Base-by-base conservation (phyloP, 2,797 vertebrate species). In the Falco cherrug region DNA sequence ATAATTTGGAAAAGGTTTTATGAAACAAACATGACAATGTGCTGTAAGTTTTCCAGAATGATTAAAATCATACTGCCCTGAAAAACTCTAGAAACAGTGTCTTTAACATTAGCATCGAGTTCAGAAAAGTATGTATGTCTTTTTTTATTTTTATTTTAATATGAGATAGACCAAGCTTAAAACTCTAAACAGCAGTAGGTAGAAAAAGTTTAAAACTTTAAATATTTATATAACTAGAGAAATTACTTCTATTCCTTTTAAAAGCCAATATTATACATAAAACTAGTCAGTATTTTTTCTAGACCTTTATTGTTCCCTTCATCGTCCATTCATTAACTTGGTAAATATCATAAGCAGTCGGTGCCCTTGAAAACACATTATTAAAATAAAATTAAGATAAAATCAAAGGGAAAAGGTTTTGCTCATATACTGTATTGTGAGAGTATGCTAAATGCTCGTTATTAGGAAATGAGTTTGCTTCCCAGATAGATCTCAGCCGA, bases 201-300 rank as follows among this genome's bases (percentile, higher is more conserved):
- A 98, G 97, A 98, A 98, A 97, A 97, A 95, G 93, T 96, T 97
- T 90, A 95, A 97, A 97, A 95, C 88, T 95, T 96, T 96, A 96
- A 97, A 94, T 95, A 97, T 97, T 97, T 95, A 97, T 97, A 95
- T 92, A 96, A 90, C 93, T 97, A 98, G 96, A 95, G 96, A 97
- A 81, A 96, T 90, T 77, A 95, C 61, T 97, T 96, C 92, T 93
- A 57, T 95, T 97, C 61, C 92, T 96, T 96, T 97, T 93, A 97
- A 98, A 98, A 98, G 96, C 97, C 97, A 97, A 95, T 96, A 97
- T 88, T 94, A 95, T 77, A 95, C 93, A 95, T 86, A 96, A 96
- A 97, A 95, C 89, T 82, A 95, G 74, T 87, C 8, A 31, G 31
- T 81, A 65, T 84, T 93, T 91, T 90, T 92, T 93, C 92, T 87